Evolutionary conservation across 2,113 vertebrate species (phyloP).

Genomic region (Alouatta palliata): DNA sequence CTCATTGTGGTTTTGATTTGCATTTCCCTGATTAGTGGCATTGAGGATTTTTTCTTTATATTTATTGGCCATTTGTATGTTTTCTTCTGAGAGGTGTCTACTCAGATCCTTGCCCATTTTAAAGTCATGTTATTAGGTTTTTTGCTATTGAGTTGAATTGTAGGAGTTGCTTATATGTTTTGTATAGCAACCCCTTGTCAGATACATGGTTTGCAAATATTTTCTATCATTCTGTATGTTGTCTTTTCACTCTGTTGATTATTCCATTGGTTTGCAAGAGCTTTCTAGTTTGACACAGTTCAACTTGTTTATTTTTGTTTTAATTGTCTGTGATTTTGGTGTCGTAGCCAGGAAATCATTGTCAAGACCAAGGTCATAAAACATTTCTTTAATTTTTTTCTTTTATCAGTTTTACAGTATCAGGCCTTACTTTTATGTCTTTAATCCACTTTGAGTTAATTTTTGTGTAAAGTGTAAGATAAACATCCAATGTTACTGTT

Average conservation of each 20-base stretch:
- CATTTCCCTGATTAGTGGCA: background rate
- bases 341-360: background rate
- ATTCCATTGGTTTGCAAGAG: background rate
- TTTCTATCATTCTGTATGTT: background rate
- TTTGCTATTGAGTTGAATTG: background rate
- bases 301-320: background rate
- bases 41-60: background rate
- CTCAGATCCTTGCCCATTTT: background rate
- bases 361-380: background rate
- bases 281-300: background rate
- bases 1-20: background rate
- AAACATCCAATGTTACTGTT: background rate
- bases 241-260: background rate
- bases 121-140: background rate
- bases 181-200: background rate
- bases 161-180: background rate
- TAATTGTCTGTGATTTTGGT: background rate
- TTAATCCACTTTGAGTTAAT: background rate
- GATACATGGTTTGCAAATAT: background rate
- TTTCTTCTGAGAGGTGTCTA: background rate
- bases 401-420: background rate
- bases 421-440: background rate
- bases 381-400: background rate
- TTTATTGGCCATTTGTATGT: background rate
- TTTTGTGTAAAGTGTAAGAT: background rate